These are phyloP conservation scores for Amblyjoppa proteus DNA, from an alignment of 2,888 invertebrate species.

Conservation along the genomic window DNA sequence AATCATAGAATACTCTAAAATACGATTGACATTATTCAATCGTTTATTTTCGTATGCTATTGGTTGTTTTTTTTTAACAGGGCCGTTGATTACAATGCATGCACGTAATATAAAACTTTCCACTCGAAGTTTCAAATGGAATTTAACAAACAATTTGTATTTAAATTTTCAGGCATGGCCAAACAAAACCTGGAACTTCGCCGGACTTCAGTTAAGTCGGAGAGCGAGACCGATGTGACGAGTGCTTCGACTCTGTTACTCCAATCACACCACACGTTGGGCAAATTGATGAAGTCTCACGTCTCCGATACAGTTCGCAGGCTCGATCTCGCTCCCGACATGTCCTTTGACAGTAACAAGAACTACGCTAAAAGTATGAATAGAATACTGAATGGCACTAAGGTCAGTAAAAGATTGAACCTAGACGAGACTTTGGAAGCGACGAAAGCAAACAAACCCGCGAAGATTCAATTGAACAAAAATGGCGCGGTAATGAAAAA, in stretches of 20 bases:
- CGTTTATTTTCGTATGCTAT: too few species aligned
- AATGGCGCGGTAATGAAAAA: conserved; percentile 47
- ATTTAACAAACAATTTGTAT: background rate
- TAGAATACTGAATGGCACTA: conserved; percentile 79
- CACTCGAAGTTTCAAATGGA: background rate
- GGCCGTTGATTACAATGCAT: background rate
- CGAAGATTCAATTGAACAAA: conserved; percentile 42
- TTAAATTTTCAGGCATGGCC: conserved; percentile 76
- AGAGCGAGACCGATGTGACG: conserved; percentile 61
- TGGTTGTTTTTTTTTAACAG: too few species aligned
- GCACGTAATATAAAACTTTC: background rate
- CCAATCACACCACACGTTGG: conserved; percentile 43
- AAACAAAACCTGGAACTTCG: conserved; percentile 69
- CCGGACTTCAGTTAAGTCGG: conserved; percentile 45
- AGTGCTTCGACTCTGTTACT: background rate
- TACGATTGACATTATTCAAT: too few species aligned
- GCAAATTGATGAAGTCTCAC: conserved; percentile 70
- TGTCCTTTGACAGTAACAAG: conserved; percentile 80
- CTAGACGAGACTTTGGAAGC: conserved; percentile 65
- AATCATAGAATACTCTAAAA: too few species aligned
- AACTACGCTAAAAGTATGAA: conserved; percentile 79
- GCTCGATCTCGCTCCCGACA: conserved; percentile 73
- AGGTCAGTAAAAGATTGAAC: conserved; percentile 77
- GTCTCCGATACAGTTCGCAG: conserved; percentile 71
- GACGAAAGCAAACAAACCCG: conserved; percentile 30